These are phyloP conservation scores for Todiramphus saurophagus DNA, from an alignment of 2,113 vertebrate species.

Conservation along the genomic window DNA sequence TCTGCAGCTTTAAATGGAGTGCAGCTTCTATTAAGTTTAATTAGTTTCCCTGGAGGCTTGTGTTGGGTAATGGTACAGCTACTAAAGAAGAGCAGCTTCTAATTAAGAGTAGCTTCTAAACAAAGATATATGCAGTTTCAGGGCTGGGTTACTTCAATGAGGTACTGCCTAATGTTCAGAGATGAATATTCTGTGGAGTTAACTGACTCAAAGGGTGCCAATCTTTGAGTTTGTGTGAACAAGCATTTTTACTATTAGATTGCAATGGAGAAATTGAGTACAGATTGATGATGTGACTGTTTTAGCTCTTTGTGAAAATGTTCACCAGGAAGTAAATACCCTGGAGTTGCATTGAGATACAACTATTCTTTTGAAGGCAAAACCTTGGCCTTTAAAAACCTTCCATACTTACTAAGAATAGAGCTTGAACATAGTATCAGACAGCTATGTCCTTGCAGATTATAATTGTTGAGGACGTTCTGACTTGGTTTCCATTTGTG, in stretches of 20 bases:
- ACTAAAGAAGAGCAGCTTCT: not conserved
- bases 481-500: not conserved
- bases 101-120: not conserved
- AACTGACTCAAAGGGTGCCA: not conserved
- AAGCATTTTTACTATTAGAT: not conserved
- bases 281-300: not conserved
- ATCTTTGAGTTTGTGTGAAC: not conserved
- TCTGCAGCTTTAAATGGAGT: not conserved
- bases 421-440: not conserved
- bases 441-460: not conserved
- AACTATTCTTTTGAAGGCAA: not conserved
- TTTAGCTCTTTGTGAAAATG: not conserved
- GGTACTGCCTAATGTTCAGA: not conserved
- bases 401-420: not conserved
- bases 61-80: not conserved
- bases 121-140: not conserved
- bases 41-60: conserved; percentile 1
- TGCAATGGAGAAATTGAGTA: not conserved
- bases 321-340: not conserved
- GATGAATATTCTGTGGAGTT: not conserved
- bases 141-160: not conserved
- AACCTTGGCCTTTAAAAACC: not conserved
- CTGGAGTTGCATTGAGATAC: not conserved
- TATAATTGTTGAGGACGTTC: not conserved
- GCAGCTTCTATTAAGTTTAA: conserved; percentile 4